phyloP scores from a whole-genome alignment of 2,888 invertebrate species.

The Mystacides longicornis region DNA sequence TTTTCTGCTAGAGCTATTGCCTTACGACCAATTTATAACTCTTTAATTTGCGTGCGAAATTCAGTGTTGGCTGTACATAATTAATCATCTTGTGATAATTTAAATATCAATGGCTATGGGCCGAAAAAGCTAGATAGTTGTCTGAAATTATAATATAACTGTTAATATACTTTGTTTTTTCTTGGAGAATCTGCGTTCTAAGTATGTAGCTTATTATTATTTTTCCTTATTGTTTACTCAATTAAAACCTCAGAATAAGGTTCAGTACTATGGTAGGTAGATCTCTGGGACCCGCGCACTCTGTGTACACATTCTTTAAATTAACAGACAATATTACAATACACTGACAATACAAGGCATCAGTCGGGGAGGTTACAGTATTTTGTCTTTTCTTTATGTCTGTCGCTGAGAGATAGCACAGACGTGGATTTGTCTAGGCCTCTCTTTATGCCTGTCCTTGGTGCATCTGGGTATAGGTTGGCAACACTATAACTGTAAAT shows the following conservation, averaged over 20 bases:
- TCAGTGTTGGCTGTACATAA: no score
- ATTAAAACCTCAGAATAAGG: constrained; percentile 26
- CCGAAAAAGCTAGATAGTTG: no score
- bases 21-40: no score
- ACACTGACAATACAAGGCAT: constrained; percentile 21
- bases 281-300: constrained; percentile 11
- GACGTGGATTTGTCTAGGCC: background rate
- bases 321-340: constrained; percentile 25
- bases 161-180: constrained; percentile 23
- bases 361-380: constrained; percentile 24
- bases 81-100: no score
- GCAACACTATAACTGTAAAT: no score
- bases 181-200: constrained; percentile 1
- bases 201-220: constrained; percentile 16
- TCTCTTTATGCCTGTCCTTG: no score
- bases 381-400: constrained; percentile 24
- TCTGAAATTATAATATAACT: no score
- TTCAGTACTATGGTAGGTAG: constrained; percentile 22
- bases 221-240: constrained; percentile 27
- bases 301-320: constrained; percentile 26
- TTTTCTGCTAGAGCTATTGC: no score
- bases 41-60: no score
- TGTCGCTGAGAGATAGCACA: constrained; percentile 16
- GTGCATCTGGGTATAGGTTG: no score
- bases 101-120: no score